Conservation (phyloP, 1,140 invertebrate species). For the Cataglyphis hispanica region DNA sequence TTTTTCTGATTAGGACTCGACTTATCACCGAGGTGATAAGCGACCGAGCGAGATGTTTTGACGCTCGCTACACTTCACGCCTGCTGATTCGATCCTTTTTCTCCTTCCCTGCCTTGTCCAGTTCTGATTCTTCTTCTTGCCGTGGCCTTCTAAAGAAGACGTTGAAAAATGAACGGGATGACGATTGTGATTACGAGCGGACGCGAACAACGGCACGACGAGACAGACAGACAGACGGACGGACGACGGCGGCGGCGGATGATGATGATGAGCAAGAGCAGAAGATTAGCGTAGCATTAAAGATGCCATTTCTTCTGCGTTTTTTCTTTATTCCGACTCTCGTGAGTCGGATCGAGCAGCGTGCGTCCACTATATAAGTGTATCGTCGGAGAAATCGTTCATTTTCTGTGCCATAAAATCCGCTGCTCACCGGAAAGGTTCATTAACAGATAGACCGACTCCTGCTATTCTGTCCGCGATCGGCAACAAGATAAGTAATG, state of each 20-base stretch:
- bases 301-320: constrained; percentile 68
- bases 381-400: constrained; percentile 62
- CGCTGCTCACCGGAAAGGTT: constrained; percentile 5
- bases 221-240: constrained; percentile 21
- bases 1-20: background rate
- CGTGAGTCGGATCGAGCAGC: constrained; percentile 53
- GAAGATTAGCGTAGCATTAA: constrained; percentile 76
- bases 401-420: constrained; percentile 57
- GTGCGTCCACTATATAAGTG: constrained; percentile 68
- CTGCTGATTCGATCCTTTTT: constrained; percentile 65
- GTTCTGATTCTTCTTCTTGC: constrained; percentile 73
- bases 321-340: constrained; percentile 68
- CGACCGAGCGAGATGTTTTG: background rate
- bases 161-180: constrained; percentile 83
- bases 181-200: constrained; percentile 81
- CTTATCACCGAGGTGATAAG: constrained; percentile 32
- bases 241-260: constrained; percentile 55
- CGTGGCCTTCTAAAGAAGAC: constrained; percentile 79
- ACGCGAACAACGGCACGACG: constrained; percentile 70
- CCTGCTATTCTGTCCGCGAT: constrained; percentile 6
- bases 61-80: constrained; percentile 51
- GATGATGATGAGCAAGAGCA: constrained; percentile 75
- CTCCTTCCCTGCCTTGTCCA: constrained; percentile 5
- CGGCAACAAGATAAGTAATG: constrained; percentile 21
- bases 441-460: constrained; percentile 47